phyloP scores from a whole-genome alignment of 2,113 vertebrate genomes.

The Carassius gibelio region DNA sequence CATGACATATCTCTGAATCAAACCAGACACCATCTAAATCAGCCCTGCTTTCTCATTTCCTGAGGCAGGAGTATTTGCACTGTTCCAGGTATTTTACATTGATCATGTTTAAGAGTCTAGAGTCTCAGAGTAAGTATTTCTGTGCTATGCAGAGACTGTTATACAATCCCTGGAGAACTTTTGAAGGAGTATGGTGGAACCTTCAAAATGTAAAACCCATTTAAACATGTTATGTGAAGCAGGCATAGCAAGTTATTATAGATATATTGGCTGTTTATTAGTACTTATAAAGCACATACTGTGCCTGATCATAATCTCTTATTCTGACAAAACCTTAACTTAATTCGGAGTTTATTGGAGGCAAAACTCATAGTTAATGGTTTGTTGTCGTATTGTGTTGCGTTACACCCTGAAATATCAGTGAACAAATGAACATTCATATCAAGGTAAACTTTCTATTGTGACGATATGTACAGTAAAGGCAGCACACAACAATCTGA shows the following conservation, averaged over 20 bases:
- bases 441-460: neutral
- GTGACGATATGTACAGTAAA: neutral
- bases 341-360: too few species aligned
- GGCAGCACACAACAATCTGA: neutral
- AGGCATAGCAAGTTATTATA: neutral
- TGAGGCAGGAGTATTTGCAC: neutral
- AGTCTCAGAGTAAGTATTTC: neutral
- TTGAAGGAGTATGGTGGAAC: neutral
- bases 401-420: neutral
- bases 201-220: neutral
- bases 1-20: constrained; percentile 43
- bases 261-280: too few species aligned
- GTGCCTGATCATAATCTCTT: too few species aligned
- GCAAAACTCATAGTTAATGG: too few species aligned
- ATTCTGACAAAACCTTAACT: too few species aligned
- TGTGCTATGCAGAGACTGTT: neutral
- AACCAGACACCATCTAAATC: constrained; percentile 42
- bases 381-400: neutral
- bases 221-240: neutral
- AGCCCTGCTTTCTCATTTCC: neutral
- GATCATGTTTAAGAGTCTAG: neutral
- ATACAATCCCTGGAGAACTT: neutral
- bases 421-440: neutral
- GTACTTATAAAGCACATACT: too few species aligned
- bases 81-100: neutral